Conservation (phyloP, 2,888 invertebrate genomes). For the Lucinisca nassula region DNA sequence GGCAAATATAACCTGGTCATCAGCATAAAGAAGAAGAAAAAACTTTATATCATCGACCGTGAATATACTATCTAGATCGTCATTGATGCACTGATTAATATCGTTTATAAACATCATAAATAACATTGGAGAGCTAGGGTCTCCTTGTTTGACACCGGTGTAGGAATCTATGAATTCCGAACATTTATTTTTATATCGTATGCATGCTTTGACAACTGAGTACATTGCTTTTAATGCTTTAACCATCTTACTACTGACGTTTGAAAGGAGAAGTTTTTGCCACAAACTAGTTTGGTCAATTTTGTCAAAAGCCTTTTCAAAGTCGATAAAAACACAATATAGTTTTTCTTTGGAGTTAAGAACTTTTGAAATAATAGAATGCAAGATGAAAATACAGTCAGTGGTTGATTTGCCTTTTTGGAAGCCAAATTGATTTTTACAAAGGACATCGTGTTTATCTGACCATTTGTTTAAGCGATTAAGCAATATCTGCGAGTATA, state of each 20-base stretch:
- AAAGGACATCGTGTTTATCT: neutral
- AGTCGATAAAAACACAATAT: constrained; percentile 1
- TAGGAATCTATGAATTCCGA: neutral
- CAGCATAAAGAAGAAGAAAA: neutral
- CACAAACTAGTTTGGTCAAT: neutral
- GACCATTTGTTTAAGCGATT: constrained; percentile 7
- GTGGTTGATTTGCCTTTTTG: neutral
- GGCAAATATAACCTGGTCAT: neutral
- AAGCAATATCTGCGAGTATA: constrained; percentile 3
- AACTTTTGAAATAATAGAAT: neutral
- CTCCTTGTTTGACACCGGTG: neutral
- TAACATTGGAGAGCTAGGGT: neutral
- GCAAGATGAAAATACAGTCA: neutral
- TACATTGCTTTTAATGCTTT: neutral
- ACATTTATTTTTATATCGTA: neutral
- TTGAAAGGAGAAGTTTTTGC: too few species aligned
- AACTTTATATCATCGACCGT: neutral
- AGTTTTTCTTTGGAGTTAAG: neutral
- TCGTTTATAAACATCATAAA: constrained; percentile 7
- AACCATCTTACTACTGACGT: too few species aligned
- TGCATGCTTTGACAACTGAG: neutral
- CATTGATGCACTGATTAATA: too few species aligned
- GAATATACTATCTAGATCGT: too few species aligned
- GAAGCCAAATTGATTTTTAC: neutral
- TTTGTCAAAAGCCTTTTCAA: too few species aligned